A percentile compares a stretch with the other conserved stretches of the same genome.
Evolutionary conservation across 2,113 vertebrate genomes (phyloP).

Genomic region (Perca fluviatilis): DNA sequence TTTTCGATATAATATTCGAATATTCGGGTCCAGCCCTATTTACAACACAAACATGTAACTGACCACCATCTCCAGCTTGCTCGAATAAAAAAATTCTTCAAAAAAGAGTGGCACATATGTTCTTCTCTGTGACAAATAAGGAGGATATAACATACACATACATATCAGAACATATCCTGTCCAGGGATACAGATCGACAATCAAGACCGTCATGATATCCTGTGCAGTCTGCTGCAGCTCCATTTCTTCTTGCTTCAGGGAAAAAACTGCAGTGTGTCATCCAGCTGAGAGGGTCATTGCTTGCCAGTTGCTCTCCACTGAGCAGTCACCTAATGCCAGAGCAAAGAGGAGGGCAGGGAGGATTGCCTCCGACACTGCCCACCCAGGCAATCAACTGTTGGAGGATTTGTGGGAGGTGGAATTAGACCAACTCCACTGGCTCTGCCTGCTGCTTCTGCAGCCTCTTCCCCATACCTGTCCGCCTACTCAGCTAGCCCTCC

Average conservation of each 20-base stretch:
- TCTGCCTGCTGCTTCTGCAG: constrained; percentile 64
- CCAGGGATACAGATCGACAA: constrained; percentile 56
- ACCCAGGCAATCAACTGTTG: constrained; percentile 81
- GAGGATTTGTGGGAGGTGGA: constrained; percentile 81
- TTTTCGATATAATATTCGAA: too few relatives aligned
- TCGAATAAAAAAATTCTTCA: constrained; percentile 14
- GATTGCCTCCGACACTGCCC: constrained; percentile 78
- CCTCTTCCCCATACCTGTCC: constrained; percentile 76
- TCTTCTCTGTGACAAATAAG: constrained; percentile 48
- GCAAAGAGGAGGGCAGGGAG: constrained; percentile 77
- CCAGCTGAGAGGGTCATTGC: constrained; percentile 78
- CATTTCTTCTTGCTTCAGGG: constrained; percentile 68
- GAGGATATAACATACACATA: constrained; percentile 28
- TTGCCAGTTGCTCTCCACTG: constrained; percentile 78
- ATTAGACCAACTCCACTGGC: constrained; percentile 74
- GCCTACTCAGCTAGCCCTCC: constrained; percentile 69
- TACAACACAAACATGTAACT: too few relatives aligned
- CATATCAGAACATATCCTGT: constrained; percentile 50
- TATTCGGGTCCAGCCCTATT: too few relatives aligned
- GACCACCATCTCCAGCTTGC: constrained; percentile 7
- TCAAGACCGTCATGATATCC: constrained; percentile 60
- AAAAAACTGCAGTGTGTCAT: constrained; percentile 71
- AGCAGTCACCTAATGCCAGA: constrained; percentile 75
- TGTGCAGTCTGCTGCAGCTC: constrained; percentile 60
- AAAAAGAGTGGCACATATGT: background rate